These are phyloP conservation scores for Nycticebus coucang DNA, from an alignment of 2,113 vertebrate genomes.

Conservation along the genomic window DNA sequence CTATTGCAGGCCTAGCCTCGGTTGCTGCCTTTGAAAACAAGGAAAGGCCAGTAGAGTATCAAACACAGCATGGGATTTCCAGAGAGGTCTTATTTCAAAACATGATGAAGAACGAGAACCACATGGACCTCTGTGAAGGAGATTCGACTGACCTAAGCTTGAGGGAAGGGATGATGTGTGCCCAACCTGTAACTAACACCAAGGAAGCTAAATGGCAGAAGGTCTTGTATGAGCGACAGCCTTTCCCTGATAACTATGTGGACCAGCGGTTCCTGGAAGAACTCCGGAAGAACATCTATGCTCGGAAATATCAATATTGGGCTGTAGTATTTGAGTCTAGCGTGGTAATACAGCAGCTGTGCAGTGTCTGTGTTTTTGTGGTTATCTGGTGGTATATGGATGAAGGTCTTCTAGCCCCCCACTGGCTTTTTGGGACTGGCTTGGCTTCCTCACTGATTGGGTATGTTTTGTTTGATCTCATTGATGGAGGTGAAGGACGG, in stretches of 20 bases:
- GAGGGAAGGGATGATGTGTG: neutral
- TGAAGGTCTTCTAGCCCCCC: slow-evolving; percentile 89
- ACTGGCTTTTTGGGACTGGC: slow-evolving; percentile 87
- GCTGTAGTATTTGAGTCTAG: slow-evolving; percentile 94
- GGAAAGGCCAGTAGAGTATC: neutral
- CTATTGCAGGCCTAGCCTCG: neutral
- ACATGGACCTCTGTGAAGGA: neutral
- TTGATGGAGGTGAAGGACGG: slow-evolving; percentile 82
- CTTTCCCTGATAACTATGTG: slow-evolving; percentile 97
- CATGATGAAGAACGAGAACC: neutral
- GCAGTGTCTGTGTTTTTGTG: slow-evolving; percentile 94
- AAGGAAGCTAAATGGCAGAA: slow-evolving; percentile 89
- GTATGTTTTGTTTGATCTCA: slow-evolving; percentile 89
- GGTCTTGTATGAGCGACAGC: slow-evolving; percentile 94
- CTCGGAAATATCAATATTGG: slow-evolving; percentile 92
- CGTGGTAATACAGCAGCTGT: slow-evolving; percentile 94
- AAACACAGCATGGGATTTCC: slow-evolving; percentile 27
- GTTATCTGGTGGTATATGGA: slow-evolving; percentile 98
- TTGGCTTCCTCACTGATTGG: slow-evolving; percentile 89
- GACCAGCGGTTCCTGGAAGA: slow-evolving; percentile 95
- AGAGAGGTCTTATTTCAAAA: neutral
- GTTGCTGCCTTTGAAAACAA: slow-evolving; percentile 29
- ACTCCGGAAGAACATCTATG: slow-evolving; percentile 92
- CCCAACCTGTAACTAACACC: neutral
- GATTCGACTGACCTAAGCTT: neutral